These are phyloP conservation scores for Ophioderma brevispina DNA, from an alignment of 35 echinoderm and acorn worm genomes.

Conservation along the genomic window DNA sequence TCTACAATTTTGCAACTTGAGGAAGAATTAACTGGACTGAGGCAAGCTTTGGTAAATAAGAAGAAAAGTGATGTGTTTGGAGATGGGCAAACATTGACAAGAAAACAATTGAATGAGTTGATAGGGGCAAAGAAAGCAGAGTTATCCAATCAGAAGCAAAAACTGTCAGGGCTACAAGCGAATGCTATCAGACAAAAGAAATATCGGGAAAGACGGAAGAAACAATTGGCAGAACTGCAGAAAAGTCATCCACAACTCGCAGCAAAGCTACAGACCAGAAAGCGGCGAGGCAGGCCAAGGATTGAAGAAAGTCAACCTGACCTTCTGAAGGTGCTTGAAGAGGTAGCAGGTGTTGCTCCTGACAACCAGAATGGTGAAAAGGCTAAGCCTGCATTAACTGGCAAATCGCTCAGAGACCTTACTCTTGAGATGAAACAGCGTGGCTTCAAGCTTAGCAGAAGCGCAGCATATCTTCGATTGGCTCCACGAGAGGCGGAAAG, in stretches of 20 bases:
- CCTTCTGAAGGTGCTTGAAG: constrained; percentile 3
- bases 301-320: neutral
- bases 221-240: neutral
- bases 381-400: neutral
- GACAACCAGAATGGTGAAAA: neutral
- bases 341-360: neutral
- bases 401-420: neutral
- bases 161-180: neutral
- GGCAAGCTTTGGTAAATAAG: neutral
- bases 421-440: neutral
- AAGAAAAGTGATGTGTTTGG: neutral
- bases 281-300: neutral
- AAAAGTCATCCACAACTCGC: neutral
- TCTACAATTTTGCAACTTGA: neutral
- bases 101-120: neutral
- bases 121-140: neutral
- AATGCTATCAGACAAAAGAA: neutral
- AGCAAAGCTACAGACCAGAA: neutral
- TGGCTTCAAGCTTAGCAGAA: neutral
- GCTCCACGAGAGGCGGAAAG: neutral
- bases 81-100: neutral
- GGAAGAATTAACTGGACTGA: neutral
- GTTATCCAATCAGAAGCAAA: neutral
- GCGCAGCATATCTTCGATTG: neutral
- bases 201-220: neutral